Evolutionary conservation across 2,888 invertebrate genomes (phyloP), one percentile per base, ranked within the genome.

Genomic region (Drosophila hamatofila): DNA sequence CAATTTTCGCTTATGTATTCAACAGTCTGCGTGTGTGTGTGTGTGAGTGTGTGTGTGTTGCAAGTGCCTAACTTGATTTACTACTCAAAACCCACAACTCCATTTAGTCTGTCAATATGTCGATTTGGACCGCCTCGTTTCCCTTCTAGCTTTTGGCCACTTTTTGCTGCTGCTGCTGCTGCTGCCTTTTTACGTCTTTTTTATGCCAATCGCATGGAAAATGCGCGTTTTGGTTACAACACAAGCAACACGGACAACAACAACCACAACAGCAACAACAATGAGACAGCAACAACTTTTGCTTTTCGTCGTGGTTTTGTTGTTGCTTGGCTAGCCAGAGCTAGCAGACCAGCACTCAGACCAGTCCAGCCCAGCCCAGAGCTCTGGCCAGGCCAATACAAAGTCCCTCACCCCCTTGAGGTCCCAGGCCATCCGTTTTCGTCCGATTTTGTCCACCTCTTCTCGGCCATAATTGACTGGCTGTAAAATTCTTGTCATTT

Each of bases 91-190:
- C 89, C 86, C 84, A 87, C 83, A 87, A 89, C 89, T 89, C 88
- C 85, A 89, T 89, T 89, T 88, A 86, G 81, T 78, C 85, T 84
- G 88, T 89, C 90, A 89, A 88, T 89, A 88, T 87, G 88, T 88
- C 88, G 88, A 89, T 88, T 84, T 84, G 81, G 67, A 63, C 72
- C 78, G 76, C 80, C 77, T 57, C 72, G 66, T 61, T 78, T 71
- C 63, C 71, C 77, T 67, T 39, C 61, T 66, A 49, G 59, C 51
- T 55, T 55, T 64, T 60, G 46, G 56, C 52, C 72, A 44, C 59
- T 54, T 67, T 51, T 60, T 46, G 56, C 61, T 27, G 37, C n/a
- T 30, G 66, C 61, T 27, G 35, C 5, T 30, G 65, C 18, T 59
- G 37, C 11, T 48, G 58, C 35, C 23, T 37, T 25, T 54, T 39